Percentiles rank a stretch among this genome's conserved stretches.
These are phyloP conservation scores for Lasaia peninsularis DNA, from an alignment of 1,140 invertebrate species.

Conservation along the genomic window DNA sequence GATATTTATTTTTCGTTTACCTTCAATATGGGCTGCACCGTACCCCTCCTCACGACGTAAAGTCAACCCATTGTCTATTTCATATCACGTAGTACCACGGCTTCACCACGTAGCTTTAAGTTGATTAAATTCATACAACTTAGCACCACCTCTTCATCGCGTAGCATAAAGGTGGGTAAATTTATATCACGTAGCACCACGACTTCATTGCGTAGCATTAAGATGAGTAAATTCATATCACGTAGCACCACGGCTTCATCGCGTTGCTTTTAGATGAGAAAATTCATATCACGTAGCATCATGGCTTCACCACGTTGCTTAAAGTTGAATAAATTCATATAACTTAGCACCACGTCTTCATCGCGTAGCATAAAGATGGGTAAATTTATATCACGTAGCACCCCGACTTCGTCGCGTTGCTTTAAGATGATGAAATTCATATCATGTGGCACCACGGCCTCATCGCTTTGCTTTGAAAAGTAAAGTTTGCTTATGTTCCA, in stretches of 20 bases:
- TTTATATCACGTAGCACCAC: not conserved
- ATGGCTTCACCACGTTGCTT: no score
- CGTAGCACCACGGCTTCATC: conserved; percentile 31
- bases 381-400: conserved; percentile 31
- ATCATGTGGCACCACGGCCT: no score
- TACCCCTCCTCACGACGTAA: conserved; percentile 53
- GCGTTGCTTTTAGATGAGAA: not conserved
- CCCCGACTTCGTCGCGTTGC: conserved; percentile 24
- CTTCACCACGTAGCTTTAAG: conserved; percentile 18
- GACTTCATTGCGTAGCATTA: not conserved
- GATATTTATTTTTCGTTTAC: not conserved
- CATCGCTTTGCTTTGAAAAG: no score
- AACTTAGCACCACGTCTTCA: not conserved
- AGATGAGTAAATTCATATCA: conserved; percentile 24
- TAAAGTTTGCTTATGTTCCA: not conserved
- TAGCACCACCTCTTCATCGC: no score
- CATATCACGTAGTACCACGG: conserved; percentile 32
- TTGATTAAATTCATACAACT: not conserved
- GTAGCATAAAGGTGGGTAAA: not conserved
- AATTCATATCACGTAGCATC: not conserved
- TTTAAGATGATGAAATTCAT: not conserved
- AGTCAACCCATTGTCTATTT: conserved; percentile 71
- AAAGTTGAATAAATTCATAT: not conserved
- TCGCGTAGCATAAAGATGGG: not conserved
- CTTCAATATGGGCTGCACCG: conserved; percentile 19